A percentile compares a stretch with the other conserved stretches of the same genome.
Conservation (phyloP, 2,797 vertebrate genomes). For the Xenopus petersii region DNA sequence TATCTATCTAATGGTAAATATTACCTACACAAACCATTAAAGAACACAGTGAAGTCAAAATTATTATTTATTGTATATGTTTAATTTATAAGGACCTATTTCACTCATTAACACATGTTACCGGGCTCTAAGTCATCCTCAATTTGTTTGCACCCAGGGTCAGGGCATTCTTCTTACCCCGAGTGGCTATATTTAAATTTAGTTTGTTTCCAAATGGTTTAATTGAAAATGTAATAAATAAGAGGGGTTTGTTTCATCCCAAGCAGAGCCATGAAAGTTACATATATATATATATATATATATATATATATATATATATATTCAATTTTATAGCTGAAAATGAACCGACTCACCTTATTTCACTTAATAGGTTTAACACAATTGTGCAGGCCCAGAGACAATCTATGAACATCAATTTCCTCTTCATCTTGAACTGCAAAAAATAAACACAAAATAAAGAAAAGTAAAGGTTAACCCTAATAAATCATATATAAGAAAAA, state of each 20-base stretch:
- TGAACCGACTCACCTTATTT: slow-evolving; percentile 81
- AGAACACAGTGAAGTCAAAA: too few species aligned
- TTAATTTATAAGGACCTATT: not conserved
- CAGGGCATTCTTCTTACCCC: too few species aligned
- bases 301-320: too few species aligned
- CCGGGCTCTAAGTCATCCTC: slow-evolving; percentile 44
- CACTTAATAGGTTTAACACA: slow-evolving; percentile 70
- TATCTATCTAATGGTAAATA: too few species aligned
- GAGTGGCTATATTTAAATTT: too few species aligned
- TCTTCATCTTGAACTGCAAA: slow-evolving; percentile 79
- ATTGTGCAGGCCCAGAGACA: slow-evolving; percentile 85
- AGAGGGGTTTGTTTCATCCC: not conserved
- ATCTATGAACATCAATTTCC: slow-evolving; percentile 63
- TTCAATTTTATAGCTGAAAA: too few species aligned
- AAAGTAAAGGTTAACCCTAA: too few species aligned
- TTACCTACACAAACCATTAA: too few species aligned
- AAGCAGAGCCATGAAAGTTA: not conserved
- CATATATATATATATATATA: too few species aligned
- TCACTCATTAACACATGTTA: slow-evolving; percentile 29
- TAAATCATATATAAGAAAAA: too few species aligned
- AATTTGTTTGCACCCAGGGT: slow-evolving; percentile 42
- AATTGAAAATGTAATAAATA: not conserved
- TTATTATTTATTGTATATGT: not conserved
- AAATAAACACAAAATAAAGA: slow-evolving; percentile 64
- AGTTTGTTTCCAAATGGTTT: too few species aligned